These are phyloP conservation scores for Octodon degus DNA, from an alignment of 2,113 vertebrate species.

Conservation along the genomic window DNA sequence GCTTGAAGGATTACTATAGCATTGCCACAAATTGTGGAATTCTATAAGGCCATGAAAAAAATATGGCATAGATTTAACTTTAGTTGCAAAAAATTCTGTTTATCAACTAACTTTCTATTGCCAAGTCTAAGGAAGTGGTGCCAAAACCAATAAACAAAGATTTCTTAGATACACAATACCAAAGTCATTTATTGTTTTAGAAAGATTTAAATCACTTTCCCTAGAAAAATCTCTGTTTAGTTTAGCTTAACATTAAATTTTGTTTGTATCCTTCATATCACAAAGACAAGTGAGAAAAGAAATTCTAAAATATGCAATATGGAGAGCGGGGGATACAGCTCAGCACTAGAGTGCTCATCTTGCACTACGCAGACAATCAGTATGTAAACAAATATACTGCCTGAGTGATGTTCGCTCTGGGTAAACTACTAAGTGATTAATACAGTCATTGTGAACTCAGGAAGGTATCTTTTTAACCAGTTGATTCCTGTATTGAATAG, in stretches of 20 bases:
- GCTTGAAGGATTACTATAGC: neutral
- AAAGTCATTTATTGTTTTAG: constrained; percentile 59
- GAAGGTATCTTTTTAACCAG: neutral
- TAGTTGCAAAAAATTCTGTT: constrained; percentile 29
- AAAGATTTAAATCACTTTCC: constrained; percentile 29
- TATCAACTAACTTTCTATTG: constrained; percentile 48
- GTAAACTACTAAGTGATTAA: neutral
- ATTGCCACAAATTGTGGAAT: neutral
- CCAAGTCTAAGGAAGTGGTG: constrained; percentile 15
- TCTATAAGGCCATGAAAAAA: constrained; percentile 25
- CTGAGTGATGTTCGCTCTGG: neutral
- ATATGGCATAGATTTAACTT: neutral
- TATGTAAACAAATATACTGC: neutral
- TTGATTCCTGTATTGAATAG: neutral
- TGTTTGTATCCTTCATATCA: neutral
- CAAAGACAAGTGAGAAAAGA: constrained; percentile 32
- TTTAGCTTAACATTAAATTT: constrained; percentile 55
- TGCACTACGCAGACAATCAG: neutral
- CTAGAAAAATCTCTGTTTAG: constrained; percentile 20
- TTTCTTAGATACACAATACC: constrained; percentile 12
- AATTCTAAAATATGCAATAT: constrained; percentile 36
- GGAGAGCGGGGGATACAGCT: neutral
- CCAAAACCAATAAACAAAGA: constrained; percentile 16
- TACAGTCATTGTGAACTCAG: neutral
- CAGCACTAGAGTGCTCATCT: neutral